Conservation (phyloP, 2,113 vertebrate genomes). For the Takifugu bimaculatus region DNA sequence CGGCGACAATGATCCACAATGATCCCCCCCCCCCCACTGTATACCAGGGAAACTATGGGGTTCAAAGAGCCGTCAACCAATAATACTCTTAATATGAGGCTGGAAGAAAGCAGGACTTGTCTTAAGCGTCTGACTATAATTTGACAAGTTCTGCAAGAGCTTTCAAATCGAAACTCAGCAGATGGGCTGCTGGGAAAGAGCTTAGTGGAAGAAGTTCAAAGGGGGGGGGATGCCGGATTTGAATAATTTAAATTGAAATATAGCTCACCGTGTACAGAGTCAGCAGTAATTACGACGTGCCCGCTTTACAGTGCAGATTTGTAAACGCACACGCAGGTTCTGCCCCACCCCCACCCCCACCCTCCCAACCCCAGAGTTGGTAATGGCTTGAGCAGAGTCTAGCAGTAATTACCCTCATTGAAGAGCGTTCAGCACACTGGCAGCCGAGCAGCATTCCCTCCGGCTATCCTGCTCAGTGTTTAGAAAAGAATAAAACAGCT, state of each 20-base stretch:
- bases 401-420: constrained; percentile 49
- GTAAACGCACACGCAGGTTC: constrained; percentile 19
- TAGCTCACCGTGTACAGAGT: constrained; percentile 18
- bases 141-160: constrained; percentile 35
- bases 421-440: constrained; percentile 47
- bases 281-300: constrained; percentile 34
- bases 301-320: constrained; percentile 22
- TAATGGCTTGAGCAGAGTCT: constrained; percentile 43
- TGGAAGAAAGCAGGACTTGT: constrained; percentile 2
- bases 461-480: constrained; percentile 49
- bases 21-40: background rate
- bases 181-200: constrained; percentile 21
- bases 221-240: constrained; percentile 30
- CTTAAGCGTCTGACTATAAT: constrained; percentile 32
- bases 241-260: constrained; percentile 48
- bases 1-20: background rate
- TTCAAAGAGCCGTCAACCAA: constrained; percentile 57
- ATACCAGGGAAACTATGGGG: constrained; percentile 27
- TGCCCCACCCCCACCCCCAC: constrained; percentile 7
- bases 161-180: constrained; percentile 46
- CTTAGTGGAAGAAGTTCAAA: constrained; percentile 30
- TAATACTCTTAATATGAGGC: constrained; percentile 21
- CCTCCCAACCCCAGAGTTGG: constrained; percentile 23
- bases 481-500: constrained; percentile 62
- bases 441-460: constrained; percentile 44